Evolutionary conservation across 2,888 invertebrate genomes (phyloP), one percentile per base, ranked within the genome.

Genomic region (Pachymerium ferrugineum): DNA sequence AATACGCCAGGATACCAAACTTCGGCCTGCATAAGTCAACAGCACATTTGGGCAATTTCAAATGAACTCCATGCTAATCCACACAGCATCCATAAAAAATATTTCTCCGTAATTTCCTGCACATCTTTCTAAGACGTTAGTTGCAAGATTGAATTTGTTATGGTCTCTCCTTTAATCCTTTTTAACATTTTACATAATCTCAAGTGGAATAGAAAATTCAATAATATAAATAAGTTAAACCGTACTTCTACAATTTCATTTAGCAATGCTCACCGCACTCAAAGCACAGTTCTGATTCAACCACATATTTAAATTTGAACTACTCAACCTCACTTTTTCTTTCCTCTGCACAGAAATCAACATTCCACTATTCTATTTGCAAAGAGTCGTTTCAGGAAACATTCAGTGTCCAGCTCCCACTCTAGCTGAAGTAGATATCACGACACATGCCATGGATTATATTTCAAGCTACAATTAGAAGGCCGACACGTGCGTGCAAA

Each of bases 401-500:
- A n/a, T n/a, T n/a, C n/a, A n/a, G n/a, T n/a, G n/a, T n/a, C n/a
- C 14, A 14, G 22, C 22, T 28, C 12, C 2, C 19, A 25, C 54
- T 54, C 54, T 25, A 54, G 54, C 2, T 54, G 54, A 22, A 54
- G 28, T 28, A 54, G 22, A 25, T 22, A 25, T 54, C 54, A 28
- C 54, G 54, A 54, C 54, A 54, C 54, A 54, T 54, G 54, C 54
- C 54, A 54, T 12, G 54, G 22, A 54, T 54, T 54, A 54, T 54
- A 54, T 54, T 54, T 54, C 54, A 54, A 54, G 54, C 54, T 28
- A 54, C 54, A 54, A 54, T 54, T 54, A 54, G 54, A 54, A 54
- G 54, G 54, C 22, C 54, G 25, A 22, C 54, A 54, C 54, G 54
- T 54, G 25, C 28, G 54, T 54, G 6, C 28, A 14, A 22, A 54